Evolutionary conservation across 2,797 vertebrate genomes (phyloP).

Genomic region (Monodelphis domestica): DNA sequence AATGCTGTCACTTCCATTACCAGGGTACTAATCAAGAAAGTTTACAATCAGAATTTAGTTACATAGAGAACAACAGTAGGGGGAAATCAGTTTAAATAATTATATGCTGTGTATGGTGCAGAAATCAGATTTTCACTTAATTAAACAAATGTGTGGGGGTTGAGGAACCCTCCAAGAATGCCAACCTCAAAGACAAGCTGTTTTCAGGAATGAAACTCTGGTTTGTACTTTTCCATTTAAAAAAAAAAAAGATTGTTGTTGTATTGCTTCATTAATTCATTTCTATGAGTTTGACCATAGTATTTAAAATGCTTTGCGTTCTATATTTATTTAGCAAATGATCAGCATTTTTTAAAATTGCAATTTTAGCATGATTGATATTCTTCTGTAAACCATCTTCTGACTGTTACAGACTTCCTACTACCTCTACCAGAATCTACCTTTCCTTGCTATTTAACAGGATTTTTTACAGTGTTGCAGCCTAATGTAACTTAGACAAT

Average conservation of each 20-base stretch:
- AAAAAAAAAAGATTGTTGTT: conserved; percentile 77
- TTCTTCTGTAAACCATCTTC: conserved; percentile 87
- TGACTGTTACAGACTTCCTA: conserved; percentile 93
- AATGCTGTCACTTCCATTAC: conserved; percentile 62
- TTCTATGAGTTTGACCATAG: conserved; percentile 84
- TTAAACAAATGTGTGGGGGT: conserved; percentile 65
- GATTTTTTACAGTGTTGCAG: conserved; percentile 92
- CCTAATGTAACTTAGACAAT: conserved; percentile 95
- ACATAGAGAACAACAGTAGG: conserved; percentile 78
- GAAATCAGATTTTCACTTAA: conserved; percentile 79
- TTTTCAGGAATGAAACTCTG: conserved; percentile 64
- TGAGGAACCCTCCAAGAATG: neutral
- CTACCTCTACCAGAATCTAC: conserved; percentile 93
- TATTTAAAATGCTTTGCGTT: conserved; percentile 93
- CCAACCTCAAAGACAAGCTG: conserved; percentile 62
- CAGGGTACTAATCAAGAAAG: conserved; percentile 78
- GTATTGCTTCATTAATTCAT: conserved; percentile 87
- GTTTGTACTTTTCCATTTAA: conserved; percentile 81
- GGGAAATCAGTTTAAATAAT: conserved; percentile 73
- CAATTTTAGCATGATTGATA: conserved; percentile 84
- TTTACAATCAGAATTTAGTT: conserved; percentile 82
- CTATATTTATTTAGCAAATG: conserved; percentile 94
- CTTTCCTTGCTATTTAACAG: conserved; percentile 91
- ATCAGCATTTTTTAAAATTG: conserved; percentile 81
- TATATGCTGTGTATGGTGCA: conserved; percentile 74